Evolutionary conservation across 1,140 invertebrate genomes (phyloP).

Genomic region (Bicyclus anynana): DNA sequence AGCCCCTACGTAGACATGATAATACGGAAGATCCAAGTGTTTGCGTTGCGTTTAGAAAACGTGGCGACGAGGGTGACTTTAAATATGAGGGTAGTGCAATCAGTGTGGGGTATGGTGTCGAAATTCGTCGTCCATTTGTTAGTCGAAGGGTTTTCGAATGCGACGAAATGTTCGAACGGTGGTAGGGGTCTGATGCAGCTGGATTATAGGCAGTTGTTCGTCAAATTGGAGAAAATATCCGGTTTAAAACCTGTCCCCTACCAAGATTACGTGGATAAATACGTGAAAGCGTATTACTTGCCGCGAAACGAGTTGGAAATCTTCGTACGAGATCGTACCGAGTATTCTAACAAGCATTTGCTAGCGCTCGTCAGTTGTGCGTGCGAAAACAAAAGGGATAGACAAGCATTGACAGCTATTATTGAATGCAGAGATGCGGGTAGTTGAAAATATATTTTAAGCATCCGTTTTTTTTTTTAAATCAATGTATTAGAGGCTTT

Average conservation of each 20-base stretch:
- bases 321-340: slow-evolving; percentile 92
- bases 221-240: slow-evolving; percentile 93
- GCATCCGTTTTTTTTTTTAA: too few species aligned
- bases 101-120: slow-evolving; percentile 92
- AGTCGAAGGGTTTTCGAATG: slow-evolving; percentile 95
- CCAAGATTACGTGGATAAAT: slow-evolving; percentile 93
- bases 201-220: slow-evolving; percentile 96
- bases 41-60: slow-evolving; percentile 86
- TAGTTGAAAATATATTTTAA: slow-evolving; percentile 4
- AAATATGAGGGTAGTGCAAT: slow-evolving; percentile 81
- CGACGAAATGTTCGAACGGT: slow-evolving; percentile 96
- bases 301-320: slow-evolving; percentile 91
- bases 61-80: slow-evolving; percentile 83
- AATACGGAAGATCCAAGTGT: slow-evolving; percentile 87
- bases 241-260: slow-evolving; percentile 90
- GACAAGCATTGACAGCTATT: slow-evolving; percentile 85
- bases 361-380: slow-evolving; percentile 90
- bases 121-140: slow-evolving; percentile 90
- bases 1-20: slow-evolving; percentile 91
- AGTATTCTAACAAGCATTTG: slow-evolving; percentile 94
- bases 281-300: slow-evolving; percentile 98
- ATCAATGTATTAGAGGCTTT: too few species aligned
- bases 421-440: slow-evolving; percentile 78
- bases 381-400: slow-evolving; percentile 91
- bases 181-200: slow-evolving; percentile 98